Evolutionary conservation across 1,140 invertebrate genomes (phyloP).

Genomic region (Zaprionus ghesquierei): DNA sequence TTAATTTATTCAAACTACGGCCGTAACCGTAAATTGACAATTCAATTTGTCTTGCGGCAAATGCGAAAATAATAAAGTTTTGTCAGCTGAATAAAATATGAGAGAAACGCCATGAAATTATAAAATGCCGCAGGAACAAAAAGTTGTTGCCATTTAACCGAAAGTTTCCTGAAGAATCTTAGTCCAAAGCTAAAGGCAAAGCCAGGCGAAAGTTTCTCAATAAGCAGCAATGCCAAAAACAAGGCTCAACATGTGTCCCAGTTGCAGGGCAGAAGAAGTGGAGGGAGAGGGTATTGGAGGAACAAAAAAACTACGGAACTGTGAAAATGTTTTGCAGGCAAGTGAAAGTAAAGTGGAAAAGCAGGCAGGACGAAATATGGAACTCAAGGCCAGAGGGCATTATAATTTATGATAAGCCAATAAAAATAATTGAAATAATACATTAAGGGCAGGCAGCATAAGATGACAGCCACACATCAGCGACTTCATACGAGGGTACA

Average conservation of each 20-base stretch:
- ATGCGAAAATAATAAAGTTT: conserved; percentile 61
- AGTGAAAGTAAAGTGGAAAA: conserved; percentile 11
- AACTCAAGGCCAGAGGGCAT: conserved; percentile 44
- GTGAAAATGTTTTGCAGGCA: not conserved
- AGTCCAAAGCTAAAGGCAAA: not conserved
- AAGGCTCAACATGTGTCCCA: conserved; percentile 47
- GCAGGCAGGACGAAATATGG: not conserved
- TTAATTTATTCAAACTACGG: conserved; percentile 18
- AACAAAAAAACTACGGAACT: too few relatives aligned
- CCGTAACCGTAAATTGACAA: conserved; percentile 39
- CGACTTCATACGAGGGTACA: conserved; percentile 19
- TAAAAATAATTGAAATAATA: conserved; percentile 76
- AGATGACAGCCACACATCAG: too few relatives aligned
- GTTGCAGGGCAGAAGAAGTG: not conserved
- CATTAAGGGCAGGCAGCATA: conserved; percentile 41
- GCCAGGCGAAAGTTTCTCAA: conserved; percentile 75
- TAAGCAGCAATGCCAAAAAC: conserved; percentile 64
- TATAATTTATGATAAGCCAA: conserved; percentile 73
- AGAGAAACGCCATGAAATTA: conserved; percentile 53
- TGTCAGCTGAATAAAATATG: conserved; percentile 39
- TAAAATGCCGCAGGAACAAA: conserved; percentile 44
- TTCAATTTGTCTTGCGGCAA: conserved; percentile 53
- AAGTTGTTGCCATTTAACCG: conserved; percentile 66
- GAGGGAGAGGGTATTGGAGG: not conserved
- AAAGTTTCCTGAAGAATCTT: conserved; percentile 53